Evolutionary conservation across 2,113 vertebrate genomes (phyloP).

Genomic region (Labeo rohita): DNA sequence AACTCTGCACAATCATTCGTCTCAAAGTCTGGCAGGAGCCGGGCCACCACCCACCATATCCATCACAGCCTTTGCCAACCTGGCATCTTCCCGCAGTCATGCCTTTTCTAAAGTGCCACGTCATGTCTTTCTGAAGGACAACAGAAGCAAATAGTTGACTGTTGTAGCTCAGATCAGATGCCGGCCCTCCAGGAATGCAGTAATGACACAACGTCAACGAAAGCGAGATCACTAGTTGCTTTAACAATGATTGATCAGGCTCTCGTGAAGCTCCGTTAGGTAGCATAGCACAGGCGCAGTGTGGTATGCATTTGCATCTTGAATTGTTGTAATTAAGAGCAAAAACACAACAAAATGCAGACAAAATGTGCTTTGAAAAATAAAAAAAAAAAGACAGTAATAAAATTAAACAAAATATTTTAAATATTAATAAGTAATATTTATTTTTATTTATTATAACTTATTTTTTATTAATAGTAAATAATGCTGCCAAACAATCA

Average conservation of each 20-base stretch:
- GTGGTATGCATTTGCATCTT: neutral
- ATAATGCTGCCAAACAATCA: too few relatives aligned
- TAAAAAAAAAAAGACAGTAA: neutral
- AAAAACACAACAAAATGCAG: neutral
- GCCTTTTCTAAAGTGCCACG: conserved; percentile 50
- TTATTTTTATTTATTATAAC: too few relatives aligned
- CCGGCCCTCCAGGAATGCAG: conserved; percentile 49
- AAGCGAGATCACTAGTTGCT: conserved; percentile 39
- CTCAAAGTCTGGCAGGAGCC: conserved; percentile 16
- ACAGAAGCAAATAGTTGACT: conserved; percentile 38
- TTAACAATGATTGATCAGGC: conserved; percentile 66
- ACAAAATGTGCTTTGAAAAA: neutral
- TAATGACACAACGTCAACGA: conserved; percentile 58
- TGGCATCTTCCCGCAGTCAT: conserved; percentile 41
- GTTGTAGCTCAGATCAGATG: conserved; percentile 24
- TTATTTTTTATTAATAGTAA: too few relatives aligned
- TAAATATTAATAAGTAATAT: too few relatives aligned
- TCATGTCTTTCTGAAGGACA: conserved; percentile 64
- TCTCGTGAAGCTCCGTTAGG: conserved; percentile 46
- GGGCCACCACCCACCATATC: conserved; percentile 24
- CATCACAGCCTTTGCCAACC: conserved; percentile 49
- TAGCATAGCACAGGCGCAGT: conserved; percentile 31
- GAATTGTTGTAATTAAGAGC: neutral
- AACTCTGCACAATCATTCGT: conserved; percentile 28
- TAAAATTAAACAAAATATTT: too few relatives aligned